Conservation (phyloP, 2,113 vertebrate genomes). For the Ceyx melanurus region DNA sequence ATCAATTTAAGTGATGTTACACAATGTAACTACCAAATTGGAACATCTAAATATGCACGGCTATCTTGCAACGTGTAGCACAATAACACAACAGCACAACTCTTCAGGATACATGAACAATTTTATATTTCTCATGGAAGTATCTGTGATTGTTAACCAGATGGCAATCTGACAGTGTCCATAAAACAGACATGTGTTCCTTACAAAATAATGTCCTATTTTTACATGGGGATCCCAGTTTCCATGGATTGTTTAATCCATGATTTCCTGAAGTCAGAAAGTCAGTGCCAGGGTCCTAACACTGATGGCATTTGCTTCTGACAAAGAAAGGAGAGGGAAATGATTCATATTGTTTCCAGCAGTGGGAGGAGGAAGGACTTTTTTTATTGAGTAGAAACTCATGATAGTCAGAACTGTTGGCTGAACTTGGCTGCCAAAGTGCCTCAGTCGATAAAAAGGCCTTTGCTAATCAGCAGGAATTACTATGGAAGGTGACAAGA, state of each 20-base stretch:
- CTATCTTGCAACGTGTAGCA: not conserved
- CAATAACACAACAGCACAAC: not conserved
- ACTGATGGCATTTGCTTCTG: slow-evolving; percentile 33
- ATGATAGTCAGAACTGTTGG: slow-evolving; percentile 13
- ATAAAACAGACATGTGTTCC: not conserved
- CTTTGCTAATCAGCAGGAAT: slow-evolving; percentile 48
- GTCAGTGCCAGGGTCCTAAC: slow-evolving; percentile 6
- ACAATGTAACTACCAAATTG: not conserved
- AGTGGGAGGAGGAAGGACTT: not conserved
- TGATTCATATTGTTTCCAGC: slow-evolving; percentile 39
- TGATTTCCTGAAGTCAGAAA: slow-evolving; percentile 37
- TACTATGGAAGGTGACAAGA: slow-evolving; percentile 52
- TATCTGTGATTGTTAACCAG: not conserved
- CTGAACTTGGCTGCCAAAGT: slow-evolving; percentile 18
- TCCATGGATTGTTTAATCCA: slow-evolving; percentile 59
- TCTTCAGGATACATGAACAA: not conserved
- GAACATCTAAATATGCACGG: not conserved
- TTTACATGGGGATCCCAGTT: slow-evolving; percentile 7
- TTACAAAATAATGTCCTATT: not conserved
- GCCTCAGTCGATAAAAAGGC: slow-evolving; percentile 40
- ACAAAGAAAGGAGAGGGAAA: slow-evolving; percentile 57
- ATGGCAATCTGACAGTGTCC: not conserved
- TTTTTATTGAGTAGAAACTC: not conserved
- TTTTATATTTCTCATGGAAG: not conserved
- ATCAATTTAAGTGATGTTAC: not conserved